These are phyloP conservation scores for Cheilinus undulatus DNA, from an alignment of 2,113 vertebrate genomes.

Conservation along the genomic window DNA sequence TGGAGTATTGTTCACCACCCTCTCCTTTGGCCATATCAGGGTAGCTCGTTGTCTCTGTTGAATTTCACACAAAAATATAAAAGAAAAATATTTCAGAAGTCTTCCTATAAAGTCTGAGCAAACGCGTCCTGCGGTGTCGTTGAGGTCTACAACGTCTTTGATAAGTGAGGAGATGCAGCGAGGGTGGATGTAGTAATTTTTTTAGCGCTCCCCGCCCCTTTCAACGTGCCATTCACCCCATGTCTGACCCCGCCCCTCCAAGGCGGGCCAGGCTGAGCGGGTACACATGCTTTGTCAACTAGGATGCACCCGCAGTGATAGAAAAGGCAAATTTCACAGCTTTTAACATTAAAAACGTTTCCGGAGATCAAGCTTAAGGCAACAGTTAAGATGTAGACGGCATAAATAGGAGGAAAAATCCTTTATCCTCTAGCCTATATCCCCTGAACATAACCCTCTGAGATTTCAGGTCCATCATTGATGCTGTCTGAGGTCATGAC, in stretches of 20 bases:
- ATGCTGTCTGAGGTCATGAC: too few relatives aligned
- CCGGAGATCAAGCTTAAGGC: too few relatives aligned
- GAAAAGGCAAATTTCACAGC: neutral
- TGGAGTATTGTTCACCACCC: conserved; percentile 81
- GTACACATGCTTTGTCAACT: neutral
- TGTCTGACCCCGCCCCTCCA: conserved; percentile 19
- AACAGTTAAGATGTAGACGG: too few relatives aligned
- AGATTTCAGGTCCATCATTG: too few relatives aligned
- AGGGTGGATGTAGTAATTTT: conserved; percentile 53
- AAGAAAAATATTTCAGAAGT: neutral
- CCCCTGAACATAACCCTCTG: too few relatives aligned
- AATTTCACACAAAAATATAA: neutral
- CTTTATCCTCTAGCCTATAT: too few relatives aligned
- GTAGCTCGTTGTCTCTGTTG: neutral
- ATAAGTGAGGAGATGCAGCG: conserved; percentile 7
- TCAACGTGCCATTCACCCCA: conserved; percentile 58
- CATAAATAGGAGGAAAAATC: too few relatives aligned
- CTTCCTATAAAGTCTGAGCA: neutral
- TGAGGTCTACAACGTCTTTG: neutral
- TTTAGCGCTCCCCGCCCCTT: conserved; percentile 31
- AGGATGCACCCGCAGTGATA: too few relatives aligned
- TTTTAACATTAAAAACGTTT: neutral
- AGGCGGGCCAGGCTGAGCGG: neutral
- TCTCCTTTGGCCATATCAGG: conserved; percentile 83
- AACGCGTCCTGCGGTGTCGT: neutral